Percentiles rank a stretch among this genome's conserved stretches.
Evolutionary conservation across 2,888 invertebrate species (phyloP).

Genomic region (Resseliella maxima): DNA sequence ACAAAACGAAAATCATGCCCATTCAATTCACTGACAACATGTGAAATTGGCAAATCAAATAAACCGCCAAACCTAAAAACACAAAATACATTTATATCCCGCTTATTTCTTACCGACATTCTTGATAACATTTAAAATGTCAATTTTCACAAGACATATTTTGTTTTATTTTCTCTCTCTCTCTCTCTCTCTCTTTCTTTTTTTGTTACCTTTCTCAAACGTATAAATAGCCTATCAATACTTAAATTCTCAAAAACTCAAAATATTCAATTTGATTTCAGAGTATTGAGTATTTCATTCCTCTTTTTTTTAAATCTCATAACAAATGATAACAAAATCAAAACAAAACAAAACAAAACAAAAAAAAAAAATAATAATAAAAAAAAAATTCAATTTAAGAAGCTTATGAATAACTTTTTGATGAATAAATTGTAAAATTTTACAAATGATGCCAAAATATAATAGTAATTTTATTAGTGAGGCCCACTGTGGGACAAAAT

Average conservation of each 20-base stretch:
- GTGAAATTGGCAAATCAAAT: not conserved
- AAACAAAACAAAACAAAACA: not conserved
- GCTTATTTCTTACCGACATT: conserved; percentile 43
- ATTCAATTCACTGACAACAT: not conserved
- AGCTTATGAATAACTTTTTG: conserved; percentile 3
- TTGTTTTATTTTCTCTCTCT: not conserved
- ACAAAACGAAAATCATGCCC: not conserved
- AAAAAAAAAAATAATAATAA: no score
- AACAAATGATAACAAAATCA: not conserved
- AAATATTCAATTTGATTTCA: not conserved
- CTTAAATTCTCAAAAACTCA: no score
- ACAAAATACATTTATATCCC: conserved; percentile 51
- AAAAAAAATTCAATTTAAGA: conserved; percentile 24
- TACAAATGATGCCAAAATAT: conserved; percentile 51
- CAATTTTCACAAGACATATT: not conserved
- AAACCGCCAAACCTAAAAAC: conserved; percentile 21
- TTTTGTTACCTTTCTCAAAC: no score
- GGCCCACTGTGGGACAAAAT: not conserved
- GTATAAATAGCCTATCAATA: no score
- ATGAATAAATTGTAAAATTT: conserved; percentile 1
- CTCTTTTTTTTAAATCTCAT: not conserved
- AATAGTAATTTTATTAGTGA: not conserved
- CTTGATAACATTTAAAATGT: conserved; percentile 31
- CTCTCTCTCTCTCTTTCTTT: no score
- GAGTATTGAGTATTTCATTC: no score